Conservation (phyloP, 2,888 invertebrate species). For the Lepidochitona cinerea region DNA sequence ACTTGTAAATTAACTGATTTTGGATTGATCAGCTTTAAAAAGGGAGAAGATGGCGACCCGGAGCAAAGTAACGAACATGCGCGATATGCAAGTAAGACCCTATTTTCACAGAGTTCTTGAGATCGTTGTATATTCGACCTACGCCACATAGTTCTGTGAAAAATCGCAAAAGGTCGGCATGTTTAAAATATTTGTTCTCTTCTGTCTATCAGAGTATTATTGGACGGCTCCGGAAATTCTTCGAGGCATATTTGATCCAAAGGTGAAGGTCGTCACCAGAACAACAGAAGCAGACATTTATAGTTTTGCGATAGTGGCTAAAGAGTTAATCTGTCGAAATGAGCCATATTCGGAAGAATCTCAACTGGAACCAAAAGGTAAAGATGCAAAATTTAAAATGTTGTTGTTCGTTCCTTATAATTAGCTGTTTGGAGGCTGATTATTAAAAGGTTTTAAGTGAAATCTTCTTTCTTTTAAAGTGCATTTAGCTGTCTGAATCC, state of each 20-base stretch:
- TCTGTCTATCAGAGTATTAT: background rate
- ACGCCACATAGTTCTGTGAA: no score
- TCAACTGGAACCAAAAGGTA: conserved; percentile 49
- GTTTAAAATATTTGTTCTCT: no score
- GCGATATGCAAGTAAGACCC: conserved; percentile 29
- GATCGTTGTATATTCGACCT: no score
- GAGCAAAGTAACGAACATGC: conserved; percentile 31
- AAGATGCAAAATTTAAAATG: no score
- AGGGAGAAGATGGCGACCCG: conserved; percentile 31
- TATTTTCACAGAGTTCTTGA: no score
- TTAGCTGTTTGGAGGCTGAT: no score
- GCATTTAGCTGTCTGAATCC: no score
- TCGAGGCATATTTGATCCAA: conserved; percentile 30
- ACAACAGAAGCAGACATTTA: conserved; percentile 55
- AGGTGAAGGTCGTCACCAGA: conserved; percentile 19
- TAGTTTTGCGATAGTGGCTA: conserved; percentile 57
- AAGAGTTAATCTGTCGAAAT: conserved; percentile 59
- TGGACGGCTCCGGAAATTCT: conserved; percentile 64
- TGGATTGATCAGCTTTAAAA: conserved; percentile 43
- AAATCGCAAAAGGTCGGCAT: no score
- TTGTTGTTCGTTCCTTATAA: no score
- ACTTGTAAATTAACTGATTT: conserved; percentile 63
- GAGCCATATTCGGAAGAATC: conserved; percentile 47
- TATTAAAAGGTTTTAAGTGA: no score
- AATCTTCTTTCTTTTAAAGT: no score